Base-by-base conservation (phyloP, 23 tunicate genomes). In the Phallusia fumigata region DNA sequence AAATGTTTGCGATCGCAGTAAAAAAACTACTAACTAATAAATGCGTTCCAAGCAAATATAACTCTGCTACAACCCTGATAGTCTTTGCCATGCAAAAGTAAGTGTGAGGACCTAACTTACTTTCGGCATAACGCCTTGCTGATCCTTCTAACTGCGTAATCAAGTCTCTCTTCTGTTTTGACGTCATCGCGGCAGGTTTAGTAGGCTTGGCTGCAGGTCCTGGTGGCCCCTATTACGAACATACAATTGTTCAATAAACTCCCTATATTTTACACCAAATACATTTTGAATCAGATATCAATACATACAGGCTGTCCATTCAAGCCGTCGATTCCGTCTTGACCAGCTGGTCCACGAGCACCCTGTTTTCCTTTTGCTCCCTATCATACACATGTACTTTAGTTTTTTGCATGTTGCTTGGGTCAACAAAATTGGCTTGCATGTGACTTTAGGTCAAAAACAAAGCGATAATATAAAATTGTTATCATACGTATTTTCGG, bases 351-450 rank as follows among this genome's bases (percentile, higher is more conserved):
- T 74, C 97, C 91, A 22, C 84, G 85, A 2, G 72, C 77, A 0
- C 97, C 93, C 8, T 45, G 52, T 35, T 77, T 78, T 18, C 88
- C 92, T 31, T 45, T 65, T 35, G 64, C 65, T 76, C 95, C 95
- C 26, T 84, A 64, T 45, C 79, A 81, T 30, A 88, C 97, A 0
- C 69, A 40, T 79, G 28, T 90, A 90, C 47, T 77, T 81, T 77
- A 64, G 84, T 0, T 88, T n/a, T n/a, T n/a, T n/a, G n/a, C n/a
- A n/a, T n/a, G n/a, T n/a, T n/a, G n/a, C n/a, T n/a, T n/a, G n/a
- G n/a, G n/a, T n/a, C n/a, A n/a, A n/a, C n/a, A n/a, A n/a, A n/a
- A n/a, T n/a, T n/a, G n/a, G n/a, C n/a, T n/a, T n/a, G n/a, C n/a
- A n/a, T n/a, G n/a, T n/a, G n/a, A n/a, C n/a, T n/a, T n/a, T n/a